Evolutionary conservation across 2,888 invertebrate genomes (phyloP), one percentile per base, ranked within the genome.

Genomic region (Seira musarum): DNA sequence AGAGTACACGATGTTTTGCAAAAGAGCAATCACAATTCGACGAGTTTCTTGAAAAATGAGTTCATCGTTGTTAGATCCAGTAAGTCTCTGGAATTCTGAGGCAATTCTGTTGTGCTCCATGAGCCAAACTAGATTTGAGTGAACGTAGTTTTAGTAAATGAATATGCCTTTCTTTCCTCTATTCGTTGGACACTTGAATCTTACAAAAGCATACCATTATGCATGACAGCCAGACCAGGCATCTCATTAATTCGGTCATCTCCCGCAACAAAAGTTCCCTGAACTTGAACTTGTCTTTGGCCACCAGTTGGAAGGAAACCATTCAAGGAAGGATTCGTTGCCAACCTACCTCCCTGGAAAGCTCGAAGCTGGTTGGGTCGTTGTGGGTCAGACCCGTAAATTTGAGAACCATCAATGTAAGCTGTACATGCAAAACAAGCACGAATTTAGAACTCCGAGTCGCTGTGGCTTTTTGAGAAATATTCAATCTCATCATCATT

Each of bases 21-120:
- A 2, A 19, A 82, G 72, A 10, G 87, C 87, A 10, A 71, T 70
- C 0, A 87, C 49, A 21, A 87, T 80, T 19, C 87, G 79, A 66
- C 85, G 82, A 19, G 85, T 72, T 73, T 86, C 86, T 61, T 85
- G 85, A 72, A 73, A 86, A 57, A 85, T 67, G 10, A 30, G 35
- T 53, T 86, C 85, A 64, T 85, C 85, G 49, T 57, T 69, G 70
- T 69, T 81, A 2, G 35, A 35, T 0, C 75, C 69, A 2, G 69
- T 64, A 0, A 72, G 10, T 17, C 19, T 2, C 63, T 30, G 63
- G 25, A 86, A 57, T 35, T 67, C 60, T 19, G 3, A 19, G 1
- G 86, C 85, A 66, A 86, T 82, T 61, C 85, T 67, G 53, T 86
- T 86, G 72, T 86, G 86, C 57, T 86, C 86, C 82, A 82, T 81